Conservation (phyloP, 2,888 invertebrate genomes). For the Agonopterix alstromeriana region DNA sequence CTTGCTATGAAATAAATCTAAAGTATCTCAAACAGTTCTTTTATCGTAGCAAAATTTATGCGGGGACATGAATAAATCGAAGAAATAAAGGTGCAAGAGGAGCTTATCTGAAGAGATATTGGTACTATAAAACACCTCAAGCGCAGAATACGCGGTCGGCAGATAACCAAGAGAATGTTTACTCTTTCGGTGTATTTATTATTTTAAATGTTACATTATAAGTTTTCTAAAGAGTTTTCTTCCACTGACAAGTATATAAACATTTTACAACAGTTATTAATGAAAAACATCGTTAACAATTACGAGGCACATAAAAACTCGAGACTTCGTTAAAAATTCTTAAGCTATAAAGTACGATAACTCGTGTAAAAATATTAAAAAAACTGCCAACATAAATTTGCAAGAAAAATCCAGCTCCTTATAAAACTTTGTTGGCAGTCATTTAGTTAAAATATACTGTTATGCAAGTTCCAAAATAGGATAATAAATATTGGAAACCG, state of each 20-base stretch:
- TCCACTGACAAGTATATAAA: no score
- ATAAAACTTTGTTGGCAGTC: constrained; percentile 14
- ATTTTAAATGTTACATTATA: constrained; percentile 3
- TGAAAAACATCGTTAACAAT: no score
- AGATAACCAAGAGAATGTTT: constrained; percentile 30
- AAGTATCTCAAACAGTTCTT: constrained; percentile 12
- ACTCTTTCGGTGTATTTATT: constrained; percentile 18
- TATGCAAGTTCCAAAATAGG: constrained; percentile 27
- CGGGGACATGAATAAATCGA: constrained; percentile 68
- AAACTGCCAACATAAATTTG: constrained; percentile 5
- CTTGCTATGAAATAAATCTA: constrained; percentile 2
- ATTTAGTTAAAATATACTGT: constrained; percentile 13
- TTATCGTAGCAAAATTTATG: constrained; percentile 54
- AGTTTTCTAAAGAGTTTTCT: no score
- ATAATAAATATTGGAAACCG: constrained; percentile 39
- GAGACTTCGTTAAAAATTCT: constrained; percentile 3
- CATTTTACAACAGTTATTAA: no score
- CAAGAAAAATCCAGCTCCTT: constrained; percentile 7
- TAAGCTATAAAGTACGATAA: not conserved
- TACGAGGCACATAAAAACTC: not conserved
- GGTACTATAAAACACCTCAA: constrained; percentile 56
- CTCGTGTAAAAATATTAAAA: not conserved
- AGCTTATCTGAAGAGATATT: constrained; percentile 64
- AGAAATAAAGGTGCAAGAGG: constrained; percentile 52
- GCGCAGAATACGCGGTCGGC: constrained; percentile 30